Evolutionary conservation across 2,113 vertebrate species (phyloP), one percentile per base, ranked within the genome.

Genomic region (Nothobranchius kuhntae): DNA sequence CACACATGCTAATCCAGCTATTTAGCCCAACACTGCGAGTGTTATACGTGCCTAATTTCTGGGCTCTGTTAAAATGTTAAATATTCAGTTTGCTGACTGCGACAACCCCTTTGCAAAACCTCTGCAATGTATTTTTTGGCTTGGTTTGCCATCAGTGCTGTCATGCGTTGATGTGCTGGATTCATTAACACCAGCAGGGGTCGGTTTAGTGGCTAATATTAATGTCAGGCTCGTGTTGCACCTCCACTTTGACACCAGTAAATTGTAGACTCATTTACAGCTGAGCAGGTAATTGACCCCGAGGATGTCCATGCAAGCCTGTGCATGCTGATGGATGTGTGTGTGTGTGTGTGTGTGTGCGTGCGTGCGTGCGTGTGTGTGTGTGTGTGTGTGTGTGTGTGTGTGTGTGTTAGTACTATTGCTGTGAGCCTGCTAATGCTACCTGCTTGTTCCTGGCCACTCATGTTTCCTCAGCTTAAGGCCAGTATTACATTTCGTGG

Each of bases 201-300:
- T 30, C 9, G 11, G 44, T 48, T 0, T 40, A 9, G 46, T 9
- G 24, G 72, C 45, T 83, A 47, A 72, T 83, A 77, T 83, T 81
- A 77, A 82, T 73, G 42, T 35, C 47, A 14, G 71, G 65, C 48
- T 81, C 78, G 63, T 81, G 76, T 87, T 86, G 60, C 83, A 81
- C 76, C 69, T 83, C 84, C 72, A 77, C 77, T 81, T 75, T 83
- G 69, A 80, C 81, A 77, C 52, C 48, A 73, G 74, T 56, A 47
- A 74, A 73, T 69, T 77, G 60, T 56, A 13, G 48, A 64, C 61
- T 65, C 61, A 58, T 59, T 17, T 53, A 45, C 51, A 75, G 74
- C 57, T 26, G 45, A 58, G 66, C 68, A 51, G 50, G 56, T 82
- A 56, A 82, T 81, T 82, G 60, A 77, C 77, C 50, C 14, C 9